Conservation (phyloP, 2,888 invertebrate species). For the Caenorhabditis angaria region DNA sequence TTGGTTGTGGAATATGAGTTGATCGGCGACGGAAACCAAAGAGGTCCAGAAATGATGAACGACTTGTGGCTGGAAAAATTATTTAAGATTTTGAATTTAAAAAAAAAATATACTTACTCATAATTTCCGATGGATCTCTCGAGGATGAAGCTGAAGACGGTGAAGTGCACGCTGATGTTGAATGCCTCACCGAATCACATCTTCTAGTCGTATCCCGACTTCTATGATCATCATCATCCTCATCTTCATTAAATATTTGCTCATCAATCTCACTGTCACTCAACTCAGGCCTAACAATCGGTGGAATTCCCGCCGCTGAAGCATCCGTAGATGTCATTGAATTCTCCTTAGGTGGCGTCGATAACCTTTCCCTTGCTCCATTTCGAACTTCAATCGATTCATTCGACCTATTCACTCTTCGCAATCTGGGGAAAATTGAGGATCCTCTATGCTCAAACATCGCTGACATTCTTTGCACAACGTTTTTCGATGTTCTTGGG, state of each 20-base stretch:
- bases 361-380: slow-evolving; percentile 66
- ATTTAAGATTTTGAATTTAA: neutral
- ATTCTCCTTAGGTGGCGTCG: slow-evolving; percentile 59
- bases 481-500: slow-evolving; percentile 35
- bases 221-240: slow-evolving; percentile 38
- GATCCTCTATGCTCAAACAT: slow-evolving; percentile 49
- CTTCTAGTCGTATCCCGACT: slow-evolving; percentile 40
- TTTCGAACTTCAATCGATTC: slow-evolving; percentile 53
- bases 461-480: slow-evolving; percentile 55
- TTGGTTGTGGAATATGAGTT: slow-evolving; percentile 34
- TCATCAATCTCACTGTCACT: slow-evolving; percentile 63
- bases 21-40: slow-evolving; percentile 51
- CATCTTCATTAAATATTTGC: slow-evolving; percentile 37
- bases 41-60: slow-evolving; percentile 67
- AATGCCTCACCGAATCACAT: slow-evolving; percentile 45
- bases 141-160: slow-evolving; percentile 68
- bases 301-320: slow-evolving; percentile 52
- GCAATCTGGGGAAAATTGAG: slow-evolving; percentile 42
- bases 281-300: slow-evolving; percentile 66
- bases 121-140: slow-evolving; percentile 63
- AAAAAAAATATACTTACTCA: slow-evolving; percentile 54
- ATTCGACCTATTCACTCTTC: slow-evolving; percentile 31
- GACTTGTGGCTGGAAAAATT: slow-evolving; percentile 62
- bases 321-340: slow-evolving; percentile 66
- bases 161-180: slow-evolving; percentile 63